These are phyloP conservation scores for Enteromius radiatus DNA, from an alignment of 2,797 vertebrate species.

Conservation along the genomic window DNA sequence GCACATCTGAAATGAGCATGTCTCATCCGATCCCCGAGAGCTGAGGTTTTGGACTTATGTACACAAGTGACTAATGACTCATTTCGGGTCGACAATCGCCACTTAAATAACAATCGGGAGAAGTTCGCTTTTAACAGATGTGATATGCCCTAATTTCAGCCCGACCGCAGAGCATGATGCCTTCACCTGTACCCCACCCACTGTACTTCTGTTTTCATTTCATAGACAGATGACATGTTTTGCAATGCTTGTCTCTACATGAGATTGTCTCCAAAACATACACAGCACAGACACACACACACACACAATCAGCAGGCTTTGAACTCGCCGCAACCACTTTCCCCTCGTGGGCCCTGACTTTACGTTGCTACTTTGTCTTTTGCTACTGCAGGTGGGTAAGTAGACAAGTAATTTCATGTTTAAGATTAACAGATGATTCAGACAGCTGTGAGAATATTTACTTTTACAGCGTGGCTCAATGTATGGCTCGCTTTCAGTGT, in stretches of 20 bases:
- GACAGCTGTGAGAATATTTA: conserved; percentile 34
- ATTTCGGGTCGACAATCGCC: conserved; percentile 48
- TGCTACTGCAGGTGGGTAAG: conserved; percentile 46
- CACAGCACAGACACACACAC: conserved; percentile 28
- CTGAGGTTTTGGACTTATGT: neutral
- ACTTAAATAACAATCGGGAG: conserved; percentile 62
- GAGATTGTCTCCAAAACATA: conserved; percentile 38
- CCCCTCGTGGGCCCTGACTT: conserved; percentile 28
- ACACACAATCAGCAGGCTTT: conserved; percentile 33
- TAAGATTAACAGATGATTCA: conserved; percentile 45
- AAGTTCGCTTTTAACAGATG: conserved; percentile 69
- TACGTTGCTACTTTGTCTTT: conserved; percentile 22
- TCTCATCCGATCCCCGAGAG: neutral
- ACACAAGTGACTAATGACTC: conserved; percentile 67
- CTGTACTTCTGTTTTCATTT: conserved; percentile 51
- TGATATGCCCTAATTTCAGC: conserved; percentile 50
- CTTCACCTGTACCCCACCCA: conserved; percentile 56
- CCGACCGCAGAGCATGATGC: conserved; percentile 19
- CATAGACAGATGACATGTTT: conserved; percentile 42
- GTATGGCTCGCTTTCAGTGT: neutral
- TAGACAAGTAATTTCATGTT: conserved; percentile 55
- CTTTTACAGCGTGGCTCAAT: conserved; percentile 13
- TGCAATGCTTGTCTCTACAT: conserved; percentile 48
- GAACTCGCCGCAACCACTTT: conserved; percentile 34
- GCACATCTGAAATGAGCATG: neutral